Evolutionary conservation across 2,888 invertebrate species (phyloP).

Genomic region (Macropis europaea): DNA sequence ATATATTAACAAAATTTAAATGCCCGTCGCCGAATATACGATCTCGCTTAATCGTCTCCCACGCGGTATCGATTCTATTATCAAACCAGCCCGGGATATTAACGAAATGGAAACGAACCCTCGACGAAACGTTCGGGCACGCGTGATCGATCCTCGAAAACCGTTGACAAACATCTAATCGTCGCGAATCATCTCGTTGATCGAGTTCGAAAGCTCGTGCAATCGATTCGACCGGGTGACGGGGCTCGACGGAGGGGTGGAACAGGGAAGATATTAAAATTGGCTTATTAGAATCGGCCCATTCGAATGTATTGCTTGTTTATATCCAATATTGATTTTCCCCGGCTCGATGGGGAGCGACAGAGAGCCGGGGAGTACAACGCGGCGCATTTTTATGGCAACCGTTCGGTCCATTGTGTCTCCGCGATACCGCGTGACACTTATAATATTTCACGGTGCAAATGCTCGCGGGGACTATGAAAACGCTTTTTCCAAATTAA

Average conservation of each 20-base stretch:
- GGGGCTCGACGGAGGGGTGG: too few species aligned
- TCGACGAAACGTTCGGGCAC: too few species aligned
- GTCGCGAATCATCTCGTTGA: background rate
- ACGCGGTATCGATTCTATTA: too few species aligned
- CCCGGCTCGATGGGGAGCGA: background rate
- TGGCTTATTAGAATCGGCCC: slow-evolving; percentile 24
- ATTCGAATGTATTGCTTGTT: slow-evolving; percentile 38
- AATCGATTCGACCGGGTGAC: background rate
- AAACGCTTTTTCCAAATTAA: slow-evolving; percentile 44
- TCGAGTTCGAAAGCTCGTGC: background rate
- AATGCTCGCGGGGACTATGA: slow-evolving; percentile 17
- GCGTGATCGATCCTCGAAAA: too few species aligned
- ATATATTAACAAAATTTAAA: too few species aligned
- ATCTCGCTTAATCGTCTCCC: too few species aligned
- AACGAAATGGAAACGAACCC: too few species aligned
- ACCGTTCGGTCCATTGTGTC: slow-evolving; percentile 42
- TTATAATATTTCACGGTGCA: slow-evolving; percentile 37
- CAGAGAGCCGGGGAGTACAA: slow-evolving; percentile 4
- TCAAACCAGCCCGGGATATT: too few species aligned
- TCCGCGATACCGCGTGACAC: slow-evolving; percentile 26
- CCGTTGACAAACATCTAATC: too few species aligned
- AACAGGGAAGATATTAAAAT: slow-evolving; percentile 31
- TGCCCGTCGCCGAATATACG: too few species aligned
- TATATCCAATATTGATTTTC: slow-evolving; percentile 50
- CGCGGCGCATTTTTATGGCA: slow-evolving; percentile 38